Evolutionary conservation across 2,888 invertebrate species (phyloP), one percentile per base, ranked within the genome.

Genomic region (Branchipolynoe longqiensis): DNA sequence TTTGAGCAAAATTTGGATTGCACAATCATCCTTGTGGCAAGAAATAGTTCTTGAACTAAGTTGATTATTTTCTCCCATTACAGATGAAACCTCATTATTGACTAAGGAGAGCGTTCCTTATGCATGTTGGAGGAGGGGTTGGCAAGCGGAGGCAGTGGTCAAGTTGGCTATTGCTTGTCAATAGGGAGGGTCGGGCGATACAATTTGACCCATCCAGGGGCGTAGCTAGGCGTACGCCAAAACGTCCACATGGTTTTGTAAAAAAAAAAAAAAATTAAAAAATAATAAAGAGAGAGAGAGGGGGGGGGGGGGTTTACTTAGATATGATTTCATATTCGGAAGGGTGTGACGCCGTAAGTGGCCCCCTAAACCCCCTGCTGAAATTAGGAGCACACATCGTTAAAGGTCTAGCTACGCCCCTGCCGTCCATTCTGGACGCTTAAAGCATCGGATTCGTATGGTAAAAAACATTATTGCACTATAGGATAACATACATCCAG

Each of bases 1-100:
- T 84, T 83, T 84, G 84, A 84, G 84, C 84, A 84, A 78, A 78
- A 78, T 78, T 78, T 78, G 78, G 78, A 78, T 78, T 78, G 78
- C 78, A 78, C 78, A 48, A 78, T 78, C 78, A 78, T 78, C 78
- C 78, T 78, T 78, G 78, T 78, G 78, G 78, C 78, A 78, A 78
- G 78, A 78, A 78, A 78, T 78, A 78, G 78, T 78, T 78, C 78
- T 78, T 78, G 78, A 78, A 78, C 41, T 78, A 78, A 78, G 48
- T 14, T 78, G 22, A 40, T 48, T 48, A 78, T 78, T 36, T 69
- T 69, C 69, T 69, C 36, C 38, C 38, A 38, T 69, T 69, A 38
- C 8, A 48, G 14, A 69, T 69, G 38, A 69, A 69, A 62, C 62
- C 69, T 69, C 36, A 36, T 69, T 18, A 38, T 33, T 38, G 62